These are phyloP conservation scores for Elysia chlorotica DNA, from an alignment of 1,140 invertebrate genomes.

Conservation along the genomic window DNA sequence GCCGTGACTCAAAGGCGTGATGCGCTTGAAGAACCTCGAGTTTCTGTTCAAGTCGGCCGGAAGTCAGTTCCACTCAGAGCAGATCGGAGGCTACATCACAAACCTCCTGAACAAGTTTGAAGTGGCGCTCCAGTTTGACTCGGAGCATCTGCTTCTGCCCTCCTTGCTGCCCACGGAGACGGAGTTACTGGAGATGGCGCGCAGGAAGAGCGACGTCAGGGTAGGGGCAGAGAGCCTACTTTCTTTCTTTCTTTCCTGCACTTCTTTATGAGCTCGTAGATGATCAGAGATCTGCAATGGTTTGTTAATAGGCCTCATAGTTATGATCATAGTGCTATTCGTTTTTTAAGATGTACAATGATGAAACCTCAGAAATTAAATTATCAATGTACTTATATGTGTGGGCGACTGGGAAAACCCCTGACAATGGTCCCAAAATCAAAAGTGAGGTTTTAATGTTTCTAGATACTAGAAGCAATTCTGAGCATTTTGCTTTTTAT, in stretches of 20 bases:
- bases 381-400: too few relatives aligned
- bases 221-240: too few relatives aligned
- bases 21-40: constrained; percentile 92
- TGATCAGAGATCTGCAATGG: too few relatives aligned
- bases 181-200: constrained; percentile 27
- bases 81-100: constrained; percentile 55
- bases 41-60: constrained; percentile 79
- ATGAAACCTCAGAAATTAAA: too few relatives aligned
- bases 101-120: constrained; percentile 90
- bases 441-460: too few relatives aligned
- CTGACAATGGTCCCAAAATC: too few relatives aligned
- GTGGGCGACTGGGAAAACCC: too few relatives aligned
- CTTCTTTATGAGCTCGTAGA: too few relatives aligned
- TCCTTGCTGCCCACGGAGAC: constrained; percentile 81
- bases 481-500: too few relatives aligned
- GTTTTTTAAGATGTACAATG: too few relatives aligned
- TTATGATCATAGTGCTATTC: not conserved
- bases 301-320: not conserved
- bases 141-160: constrained; percentile 86
- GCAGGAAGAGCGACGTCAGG: constrained; percentile 32
- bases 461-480: too few relatives aligned
- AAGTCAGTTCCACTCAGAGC: constrained; percentile 46
- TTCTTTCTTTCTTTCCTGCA: too few relatives aligned
- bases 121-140: constrained; percentile 96
- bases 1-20: constrained; percentile 70